Evolutionary conservation across 1,140 invertebrate species (phyloP).

Genomic region (Lepidostoma basale): DNA sequence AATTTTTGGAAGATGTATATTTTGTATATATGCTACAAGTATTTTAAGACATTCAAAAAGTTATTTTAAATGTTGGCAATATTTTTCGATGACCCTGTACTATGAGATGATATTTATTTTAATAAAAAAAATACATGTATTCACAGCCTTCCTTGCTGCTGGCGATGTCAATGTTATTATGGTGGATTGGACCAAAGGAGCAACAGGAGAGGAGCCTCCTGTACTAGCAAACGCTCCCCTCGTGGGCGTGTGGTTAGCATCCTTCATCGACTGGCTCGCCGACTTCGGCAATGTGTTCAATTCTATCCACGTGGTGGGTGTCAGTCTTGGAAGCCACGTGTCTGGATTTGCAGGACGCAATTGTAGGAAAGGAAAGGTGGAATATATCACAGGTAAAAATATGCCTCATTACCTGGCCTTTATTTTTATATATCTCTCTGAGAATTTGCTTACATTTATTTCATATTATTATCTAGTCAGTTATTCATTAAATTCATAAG

Average conservation of each 20-base stretch:
- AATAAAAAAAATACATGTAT: background rate
- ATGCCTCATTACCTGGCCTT: no score
- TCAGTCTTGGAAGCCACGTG: constrained; percentile 86
- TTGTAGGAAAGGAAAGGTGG: constrained; percentile 21
- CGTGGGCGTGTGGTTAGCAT: constrained; percentile 56
- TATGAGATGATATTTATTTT: background rate
- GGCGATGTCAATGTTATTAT: constrained; percentile 48
- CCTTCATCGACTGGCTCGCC: constrained; percentile 48
- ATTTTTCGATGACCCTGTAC: background rate
- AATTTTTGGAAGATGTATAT: background rate
- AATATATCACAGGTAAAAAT: constrained; percentile 27
- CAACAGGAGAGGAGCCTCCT: constrained; percentile 41
- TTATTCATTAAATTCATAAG: no score
- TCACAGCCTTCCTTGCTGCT: constrained; percentile 49
- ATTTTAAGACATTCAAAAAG: background rate
- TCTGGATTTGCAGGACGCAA: constrained; percentile 76
- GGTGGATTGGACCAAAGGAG: constrained; percentile 36
- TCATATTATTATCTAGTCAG: no score
- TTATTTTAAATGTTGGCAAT: background rate
- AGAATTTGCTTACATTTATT: no score
- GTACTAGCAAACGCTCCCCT: constrained; percentile 53
- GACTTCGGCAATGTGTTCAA: constrained; percentile 49
- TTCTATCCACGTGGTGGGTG: constrained; percentile 83
- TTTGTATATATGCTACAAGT: background rate
- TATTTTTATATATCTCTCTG: no score